Percentiles rank a stretch among this genome's conserved stretches.
These are phyloP conservation scores for Parapristionchus giblindavisi DNA, from an alignment of 2,888 invertebrate genomes.

Conservation along the genomic window DNA sequence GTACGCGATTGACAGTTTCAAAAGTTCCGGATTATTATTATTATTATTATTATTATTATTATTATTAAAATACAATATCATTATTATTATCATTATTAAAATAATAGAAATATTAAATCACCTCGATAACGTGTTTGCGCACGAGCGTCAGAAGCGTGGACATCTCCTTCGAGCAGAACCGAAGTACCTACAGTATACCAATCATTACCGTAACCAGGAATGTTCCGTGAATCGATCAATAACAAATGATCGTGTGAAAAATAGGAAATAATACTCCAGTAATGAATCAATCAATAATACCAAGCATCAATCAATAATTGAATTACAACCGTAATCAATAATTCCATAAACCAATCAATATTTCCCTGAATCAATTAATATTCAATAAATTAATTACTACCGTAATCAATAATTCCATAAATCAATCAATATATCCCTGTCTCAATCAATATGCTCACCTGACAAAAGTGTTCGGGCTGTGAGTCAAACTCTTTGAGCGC, in stretches of 20 bases:
- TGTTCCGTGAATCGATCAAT: neutral
- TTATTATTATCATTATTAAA: neutral
- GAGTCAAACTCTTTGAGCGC: conserved; percentile 57
- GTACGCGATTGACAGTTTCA: too few relatives aligned
- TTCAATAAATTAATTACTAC: neutral
- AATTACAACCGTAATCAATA: neutral
- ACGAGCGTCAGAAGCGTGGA: conserved; percentile 60
- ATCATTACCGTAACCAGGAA: neutral
- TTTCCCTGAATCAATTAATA: neutral
- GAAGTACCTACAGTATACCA: conserved; percentile 50
- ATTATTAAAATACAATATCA: too few relatives aligned
- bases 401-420: neutral
- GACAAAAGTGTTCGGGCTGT: conserved; percentile 57
- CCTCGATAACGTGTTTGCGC: conserved; percentile 63
- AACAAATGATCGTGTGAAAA: neutral
- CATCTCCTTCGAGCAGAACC: conserved; percentile 67
- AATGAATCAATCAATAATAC: neutral
- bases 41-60: too few relatives aligned
- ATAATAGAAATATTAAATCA: neutral
- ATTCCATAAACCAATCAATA: neutral
- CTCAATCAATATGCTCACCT: conserved; percentile 70
- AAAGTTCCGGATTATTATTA: too few relatives aligned
- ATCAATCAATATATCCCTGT: neutral
- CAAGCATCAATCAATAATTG: neutral
- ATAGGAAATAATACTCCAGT: neutral